A percentile compares a stretch with the other conserved stretches of the same genome.
Conservation (phyloP, 2,888 invertebrate species). For the Caenorhabditis afra region DNA sequence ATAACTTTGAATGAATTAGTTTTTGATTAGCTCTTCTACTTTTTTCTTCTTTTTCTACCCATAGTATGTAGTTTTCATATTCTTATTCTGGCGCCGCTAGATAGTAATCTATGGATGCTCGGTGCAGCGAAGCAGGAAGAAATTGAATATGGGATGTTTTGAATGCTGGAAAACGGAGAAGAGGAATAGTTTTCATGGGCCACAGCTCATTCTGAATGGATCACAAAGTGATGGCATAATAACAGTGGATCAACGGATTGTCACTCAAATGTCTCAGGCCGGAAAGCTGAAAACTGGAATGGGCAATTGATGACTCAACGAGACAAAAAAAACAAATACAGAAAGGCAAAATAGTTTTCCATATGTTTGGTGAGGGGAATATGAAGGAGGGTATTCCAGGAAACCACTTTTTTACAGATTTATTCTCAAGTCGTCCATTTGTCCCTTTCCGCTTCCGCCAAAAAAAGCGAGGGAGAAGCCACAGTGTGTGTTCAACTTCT, state of each 20-base stretch:
- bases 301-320: background rate
- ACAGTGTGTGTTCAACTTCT: no score
- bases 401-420: no score
- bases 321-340: background rate
- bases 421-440: no score
- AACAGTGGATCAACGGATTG: slow-evolving; percentile 20
- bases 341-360: no score
- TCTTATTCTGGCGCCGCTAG: background rate
- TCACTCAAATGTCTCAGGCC: slow-evolving; percentile 14
- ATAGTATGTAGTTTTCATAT: no score
- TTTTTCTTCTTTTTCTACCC: background rate
- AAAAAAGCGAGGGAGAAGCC: no score
- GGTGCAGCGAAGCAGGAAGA: slow-evolving; percentile 14
- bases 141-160: background rate
- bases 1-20: slow-evolving; percentile 52
- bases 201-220: slow-evolving; percentile 23
- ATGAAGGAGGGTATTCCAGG: no score
- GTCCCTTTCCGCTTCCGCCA: no score
- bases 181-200: background rate
- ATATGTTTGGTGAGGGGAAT: no score
- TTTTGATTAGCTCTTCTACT: slow-evolving; percentile 25
- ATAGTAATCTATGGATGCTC: slow-evolving; percentile 11
- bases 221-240: slow-evolving; percentile 29
- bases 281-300: background rate
- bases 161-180: background rate